Base-by-base conservation (phyloP, 2,888 invertebrate genomes). In the Cephalotes varians region DNA sequence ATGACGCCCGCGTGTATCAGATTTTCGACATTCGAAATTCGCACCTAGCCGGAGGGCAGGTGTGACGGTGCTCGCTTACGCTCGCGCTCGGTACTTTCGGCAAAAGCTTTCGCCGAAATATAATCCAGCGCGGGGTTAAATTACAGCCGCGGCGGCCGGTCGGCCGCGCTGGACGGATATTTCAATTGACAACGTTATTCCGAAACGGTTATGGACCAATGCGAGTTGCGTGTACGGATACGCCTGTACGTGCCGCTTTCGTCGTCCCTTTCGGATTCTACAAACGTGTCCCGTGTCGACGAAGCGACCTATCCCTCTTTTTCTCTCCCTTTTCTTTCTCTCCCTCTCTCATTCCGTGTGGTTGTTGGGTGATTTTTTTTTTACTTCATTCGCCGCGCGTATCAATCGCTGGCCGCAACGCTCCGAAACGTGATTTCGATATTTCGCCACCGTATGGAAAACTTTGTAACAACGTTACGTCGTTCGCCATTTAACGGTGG, bases 21-120 rank as follows among this genome's bases (percentile, higher is more conserved):
- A 85, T 90, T 89, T 90, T 89, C 89, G 89, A 89, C 86, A 89
- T 89, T 89, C 86, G 86, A 89, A 89, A 89, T 89, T 89, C 84
- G 85, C 87, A 86, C 87, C 84, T 79, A 51, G 65, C 69, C 85
- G 81, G 72, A 79, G 82, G 87, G 82, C 86, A 84, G 82, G 67
- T 83, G 56, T 79, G 85, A 88, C 81, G 64, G 77, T 28, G 72
- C 58, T 56, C 74, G 65, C 54, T 44, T 67, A 9, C 64, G 72
- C 58, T 31, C 77, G 81, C 79, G 77, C 40, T 67, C 84, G 86
- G 86, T 88, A 90, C 86, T 89, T 90, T 90, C 88, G 90, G 86
- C 87, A 90, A 90, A 88, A 87, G 89, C 87, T 90, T 90, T 87
- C 82, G 82, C 74, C 89, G 87, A 90, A 90, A 90, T 86, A 85